phyloP scores from a whole-genome alignment of 2,888 invertebrate genomes.

The Mylabris sibirica region DNA sequence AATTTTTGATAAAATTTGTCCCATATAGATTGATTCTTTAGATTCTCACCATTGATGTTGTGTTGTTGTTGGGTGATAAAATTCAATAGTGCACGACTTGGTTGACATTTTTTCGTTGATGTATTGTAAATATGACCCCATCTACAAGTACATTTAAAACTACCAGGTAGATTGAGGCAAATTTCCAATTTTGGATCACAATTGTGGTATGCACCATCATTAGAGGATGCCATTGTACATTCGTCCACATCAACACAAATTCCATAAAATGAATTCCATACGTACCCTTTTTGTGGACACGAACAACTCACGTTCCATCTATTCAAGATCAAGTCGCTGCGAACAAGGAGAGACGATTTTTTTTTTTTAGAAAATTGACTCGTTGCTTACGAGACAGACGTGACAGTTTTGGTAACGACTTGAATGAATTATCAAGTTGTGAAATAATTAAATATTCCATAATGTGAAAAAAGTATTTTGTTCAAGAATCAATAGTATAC shows the following conservation, averaged over 20 bases:
- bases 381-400: constrained; percentile 21
- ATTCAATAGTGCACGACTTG: constrained; percentile 47
- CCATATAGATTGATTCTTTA: background rate
- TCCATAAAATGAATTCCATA: constrained; percentile 69
- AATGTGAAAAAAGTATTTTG: background rate
- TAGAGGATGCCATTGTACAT: constrained; percentile 56
- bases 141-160: constrained; percentile 63
- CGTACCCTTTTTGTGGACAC: constrained; percentile 64
- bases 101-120: constrained; percentile 45
- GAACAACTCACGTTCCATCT: constrained; percentile 70
- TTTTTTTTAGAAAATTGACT: constrained; percentile 53
- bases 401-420: background rate
- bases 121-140: constrained; percentile 61
- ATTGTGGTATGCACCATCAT: constrained; percentile 52
- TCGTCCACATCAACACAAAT: constrained; percentile 71
- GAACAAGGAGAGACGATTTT: constrained; percentile 45
- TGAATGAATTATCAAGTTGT: background rate
- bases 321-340: constrained; percentile 64
- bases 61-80: constrained; percentile 42
- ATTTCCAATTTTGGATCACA: constrained; percentile 61
- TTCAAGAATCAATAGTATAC: background rate
- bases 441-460: background rate
- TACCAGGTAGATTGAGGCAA: constrained; percentile 68
- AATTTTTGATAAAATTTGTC: background rate
- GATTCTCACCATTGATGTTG: background rate